phyloP scores from a whole-genome alignment of 2,888 invertebrate species.

The Xylota sylvarum region DNA sequence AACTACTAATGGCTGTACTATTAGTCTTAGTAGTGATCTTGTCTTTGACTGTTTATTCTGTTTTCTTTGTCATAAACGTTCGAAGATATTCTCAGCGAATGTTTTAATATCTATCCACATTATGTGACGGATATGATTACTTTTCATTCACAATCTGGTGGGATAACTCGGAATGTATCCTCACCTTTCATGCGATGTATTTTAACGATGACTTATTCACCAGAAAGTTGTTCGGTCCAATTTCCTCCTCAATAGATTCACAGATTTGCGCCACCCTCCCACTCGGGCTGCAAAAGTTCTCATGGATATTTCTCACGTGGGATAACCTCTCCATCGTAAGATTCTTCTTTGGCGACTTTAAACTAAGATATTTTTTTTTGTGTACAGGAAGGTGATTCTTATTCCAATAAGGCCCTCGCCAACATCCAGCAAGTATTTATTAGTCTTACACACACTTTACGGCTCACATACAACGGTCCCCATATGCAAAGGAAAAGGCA shows the following conservation, averaged over 20 bases:
- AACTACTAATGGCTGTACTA: too few relatives aligned
- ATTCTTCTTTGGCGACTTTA: conserved; percentile 65
- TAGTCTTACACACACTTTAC: conserved; percentile 71
- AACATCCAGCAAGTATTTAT: conserved; percentile 70
- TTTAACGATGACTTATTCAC: conserved; percentile 54
- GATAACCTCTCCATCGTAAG: conserved; percentile 2
- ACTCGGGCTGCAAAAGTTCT: conserved; percentile 55
- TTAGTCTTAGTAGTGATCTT: too few relatives aligned
- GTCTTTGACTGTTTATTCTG: neutral
- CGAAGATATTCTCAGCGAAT: too few relatives aligned
- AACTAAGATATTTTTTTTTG: conserved; percentile 59
- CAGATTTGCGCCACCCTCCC: conserved; percentile 51
- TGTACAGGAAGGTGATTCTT: conserved; percentile 64
- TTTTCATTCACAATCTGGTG: conserved; percentile 39
- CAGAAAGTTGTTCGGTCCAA: conserved; percentile 60
- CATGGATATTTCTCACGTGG: conserved; percentile 45
- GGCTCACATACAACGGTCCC: conserved; percentile 57
- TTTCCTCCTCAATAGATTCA: conserved; percentile 58
- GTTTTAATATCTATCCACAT: too few relatives aligned
- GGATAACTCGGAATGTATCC: conserved; percentile 6
- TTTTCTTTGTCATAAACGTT: neutral
- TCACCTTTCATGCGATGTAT: neutral
- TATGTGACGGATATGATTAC: conserved; percentile 40
- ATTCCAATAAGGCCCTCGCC: conserved; percentile 66
- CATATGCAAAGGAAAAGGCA: conserved; percentile 64